Conservation (phyloP, 2,888 invertebrate genomes). For the Philaethria dido region DNA sequence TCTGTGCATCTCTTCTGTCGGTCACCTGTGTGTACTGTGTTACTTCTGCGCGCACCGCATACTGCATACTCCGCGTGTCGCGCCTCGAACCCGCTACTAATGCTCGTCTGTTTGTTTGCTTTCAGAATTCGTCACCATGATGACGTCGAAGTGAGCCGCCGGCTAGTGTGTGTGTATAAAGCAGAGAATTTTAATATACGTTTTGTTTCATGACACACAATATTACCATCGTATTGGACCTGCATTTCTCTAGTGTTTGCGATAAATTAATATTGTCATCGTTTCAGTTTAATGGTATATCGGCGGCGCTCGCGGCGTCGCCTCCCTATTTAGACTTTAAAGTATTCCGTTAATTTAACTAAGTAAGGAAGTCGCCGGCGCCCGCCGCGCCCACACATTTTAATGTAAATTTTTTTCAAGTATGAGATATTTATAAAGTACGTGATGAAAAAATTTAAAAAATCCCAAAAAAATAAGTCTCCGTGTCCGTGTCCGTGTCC, state of each 20-base stretch:
- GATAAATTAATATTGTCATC: slow-evolving; percentile 82
- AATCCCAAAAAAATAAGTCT: slow-evolving; percentile 64
- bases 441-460: slow-evolving; percentile 77
- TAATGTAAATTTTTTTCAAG: slow-evolving; percentile 82
- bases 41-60: too few relatives aligned
- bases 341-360: slow-evolving; percentile 83
- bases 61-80: slow-evolving; percentile 28
- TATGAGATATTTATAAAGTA: slow-evolving; percentile 83
- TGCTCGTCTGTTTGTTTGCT: slow-evolving; percentile 62
- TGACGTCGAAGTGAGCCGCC: slow-evolving; percentile 98
- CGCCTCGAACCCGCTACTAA: neutral
- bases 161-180: slow-evolving; percentile 85
- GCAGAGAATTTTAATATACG: slow-evolving; percentile 86
- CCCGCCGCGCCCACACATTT: slow-evolving; percentile 70
- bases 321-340: slow-evolving; percentile 78
- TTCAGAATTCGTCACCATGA: slow-evolving; percentile 99
- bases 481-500: slow-evolving; percentile 58
- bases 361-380: slow-evolving; percentile 71
- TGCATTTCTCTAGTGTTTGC: slow-evolving; percentile 85
- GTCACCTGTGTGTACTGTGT: slow-evolving; percentile 61
- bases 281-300: slow-evolving; percentile 77
- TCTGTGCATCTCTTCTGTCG: slow-evolving; percentile 76
- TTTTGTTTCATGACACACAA: slow-evolving; percentile 85
- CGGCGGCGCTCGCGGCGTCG: slow-evolving; percentile 38
- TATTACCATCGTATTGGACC: slow-evolving; percentile 85